Base-by-base conservation (phyloP, 2,888 invertebrate species). In the Lasiommata megera region DNA sequence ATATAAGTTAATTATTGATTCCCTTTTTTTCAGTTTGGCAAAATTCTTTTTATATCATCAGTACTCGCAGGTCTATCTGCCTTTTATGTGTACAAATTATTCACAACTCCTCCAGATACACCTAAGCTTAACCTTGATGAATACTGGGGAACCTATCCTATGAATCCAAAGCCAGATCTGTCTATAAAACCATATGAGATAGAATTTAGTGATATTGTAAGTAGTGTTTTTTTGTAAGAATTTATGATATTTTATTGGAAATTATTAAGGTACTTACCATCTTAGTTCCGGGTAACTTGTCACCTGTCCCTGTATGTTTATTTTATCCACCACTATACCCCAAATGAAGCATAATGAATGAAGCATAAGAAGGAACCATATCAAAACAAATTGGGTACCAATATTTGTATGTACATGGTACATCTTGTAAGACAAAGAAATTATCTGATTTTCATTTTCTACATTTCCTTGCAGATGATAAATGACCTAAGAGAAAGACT, bases 101-200 rank as follows among this genome's bases (percentile, higher is more conserved):
- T 73, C 1, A 69, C 59, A 0, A 61, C 63, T 3, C 67, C 70
- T 1, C 79, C 77, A 1, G 68, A 71, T 0, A 37, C 73, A 29
- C 87, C 86, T 0, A 43, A 73, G 36, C 7, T 83, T 6, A 74
- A 84, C 56, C 61, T 83, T 0, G 79, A 92, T 3, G 80, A 87
- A 16, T 93, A 93, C 82, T 95, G 94, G 94, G 94, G 94, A 0
- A 77, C 85, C 0, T 91, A 91, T 36, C 88, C 91, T 0, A 76
- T 78, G 31, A 69, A 79, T 34, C 65, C 69, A 12, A 79, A 89
- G 17, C 85, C 84, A 34, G 93, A 94, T 69, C 71, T 77, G 0
- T 83, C 90, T 16, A 92, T 95, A 54, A 87, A 83, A 59, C 92
- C 93, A 0, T 95, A 92, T 69, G 85, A 88, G 71, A 92, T 95